Conservation (phyloP, 2,888 invertebrate genomes). For the Drosophila parthenogenetica region DNA sequence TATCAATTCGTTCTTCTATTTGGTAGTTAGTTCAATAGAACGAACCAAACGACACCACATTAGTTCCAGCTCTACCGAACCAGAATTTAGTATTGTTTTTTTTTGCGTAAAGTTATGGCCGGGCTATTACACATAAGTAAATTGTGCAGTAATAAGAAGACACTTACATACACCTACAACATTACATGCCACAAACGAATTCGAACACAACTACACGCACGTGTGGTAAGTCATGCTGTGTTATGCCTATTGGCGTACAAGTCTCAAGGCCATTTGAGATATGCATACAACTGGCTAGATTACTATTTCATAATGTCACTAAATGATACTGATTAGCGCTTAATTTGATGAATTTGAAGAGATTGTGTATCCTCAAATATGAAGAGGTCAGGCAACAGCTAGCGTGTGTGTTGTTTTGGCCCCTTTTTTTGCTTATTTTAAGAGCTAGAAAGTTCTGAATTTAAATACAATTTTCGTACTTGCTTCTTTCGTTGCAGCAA, state of each 20-base stretch:
- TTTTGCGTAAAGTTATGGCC: slow-evolving; percentile 75
- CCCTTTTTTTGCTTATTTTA: slow-evolving; percentile 34
- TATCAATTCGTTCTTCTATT: slow-evolving; percentile 1
- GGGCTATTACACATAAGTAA: slow-evolving; percentile 79
- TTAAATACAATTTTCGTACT: slow-evolving; percentile 48
- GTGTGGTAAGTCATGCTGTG: slow-evolving; percentile 64
- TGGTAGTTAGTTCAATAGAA: slow-evolving; percentile 23
- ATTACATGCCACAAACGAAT: slow-evolving; percentile 40
- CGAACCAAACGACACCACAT: not conserved
- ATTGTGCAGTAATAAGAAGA: slow-evolving; percentile 73
- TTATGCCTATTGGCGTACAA: not conserved
- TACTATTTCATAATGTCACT: slow-evolving; percentile 73
- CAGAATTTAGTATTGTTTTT: slow-evolving; percentile 53
- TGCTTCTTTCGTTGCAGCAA: slow-evolving; percentile 82
- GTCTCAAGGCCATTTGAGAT: slow-evolving; percentile 65
- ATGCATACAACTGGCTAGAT: slow-evolving; percentile 44
- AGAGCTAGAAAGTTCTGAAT: slow-evolving; percentile 7
- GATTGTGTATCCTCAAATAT: slow-evolving; percentile 1
- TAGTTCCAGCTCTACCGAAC: slow-evolving; percentile 23
- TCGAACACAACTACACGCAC: slow-evolving; percentile 40
- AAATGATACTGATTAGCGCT: slow-evolving; percentile 28
- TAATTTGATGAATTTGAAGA: slow-evolving; percentile 4
- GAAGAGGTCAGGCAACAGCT: slow-evolving; percentile 70
- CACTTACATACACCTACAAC: slow-evolving; percentile 46
- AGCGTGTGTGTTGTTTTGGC: slow-evolving; percentile 81